A percentile compares a stretch with the other conserved stretches of the same genome.
These are phyloP conservation scores for Drosophila kanapiae DNA, from an alignment of 1,140 invertebrate genomes.

Conservation along the genomic window DNA sequence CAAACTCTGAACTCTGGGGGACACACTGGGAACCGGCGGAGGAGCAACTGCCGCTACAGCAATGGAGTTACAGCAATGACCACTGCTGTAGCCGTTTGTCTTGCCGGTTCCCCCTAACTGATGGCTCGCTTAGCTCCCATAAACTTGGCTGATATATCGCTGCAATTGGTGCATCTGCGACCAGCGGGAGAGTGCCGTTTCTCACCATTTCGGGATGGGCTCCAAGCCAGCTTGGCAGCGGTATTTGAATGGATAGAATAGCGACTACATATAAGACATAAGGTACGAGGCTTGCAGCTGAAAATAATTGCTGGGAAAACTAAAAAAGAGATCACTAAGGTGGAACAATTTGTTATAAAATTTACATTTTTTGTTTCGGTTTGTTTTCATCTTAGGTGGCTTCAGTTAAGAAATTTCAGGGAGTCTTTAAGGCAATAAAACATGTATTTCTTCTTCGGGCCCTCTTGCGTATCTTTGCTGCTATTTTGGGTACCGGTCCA, in stretches of 20 bases:
- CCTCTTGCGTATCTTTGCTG: conserved; percentile 6
- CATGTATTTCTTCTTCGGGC: neutral
- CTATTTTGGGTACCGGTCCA: conserved; percentile 33
- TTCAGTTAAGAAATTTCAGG: neutral
- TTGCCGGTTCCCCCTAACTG: conserved; percentile 1
- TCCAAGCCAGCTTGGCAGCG: no score
- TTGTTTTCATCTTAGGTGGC: no score
- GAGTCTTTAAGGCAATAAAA: no score
- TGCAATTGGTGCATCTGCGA: conserved; percentile 15
- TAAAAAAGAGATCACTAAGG: no score
- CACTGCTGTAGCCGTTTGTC: conserved; percentile 13
- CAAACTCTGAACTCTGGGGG: neutral
- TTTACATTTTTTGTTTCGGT: no score
- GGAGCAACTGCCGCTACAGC: neutral
- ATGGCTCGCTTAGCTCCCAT: conserved; percentile 6
- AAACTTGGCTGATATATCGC: conserved; percentile 43
- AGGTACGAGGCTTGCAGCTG: no score
- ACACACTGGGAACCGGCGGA: conserved; percentile 5
- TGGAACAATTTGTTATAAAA: no score
- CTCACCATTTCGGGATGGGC: neutral
- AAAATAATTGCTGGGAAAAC: no score
- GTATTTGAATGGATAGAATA: neutral
- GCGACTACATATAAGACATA: no score
- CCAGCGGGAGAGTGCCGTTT: conserved; percentile 10
- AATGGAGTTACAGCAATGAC: conserved; percentile 16